Base-by-base conservation (phyloP, 2,113 vertebrate genomes). In the Pungitius pungitius region DNA sequence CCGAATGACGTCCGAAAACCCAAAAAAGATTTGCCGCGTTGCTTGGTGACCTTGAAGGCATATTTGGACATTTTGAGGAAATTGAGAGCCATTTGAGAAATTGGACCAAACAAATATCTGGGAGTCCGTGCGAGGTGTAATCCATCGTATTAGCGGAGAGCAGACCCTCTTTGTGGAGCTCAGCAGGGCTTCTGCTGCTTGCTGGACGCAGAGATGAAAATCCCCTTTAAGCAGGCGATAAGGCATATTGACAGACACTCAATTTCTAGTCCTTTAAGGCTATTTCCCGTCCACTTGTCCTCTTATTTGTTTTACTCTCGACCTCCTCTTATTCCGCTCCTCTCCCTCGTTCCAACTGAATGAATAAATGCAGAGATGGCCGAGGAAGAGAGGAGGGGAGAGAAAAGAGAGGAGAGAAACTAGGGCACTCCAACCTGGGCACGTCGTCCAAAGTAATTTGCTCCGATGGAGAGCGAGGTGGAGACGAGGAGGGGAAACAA, bases 341-440 rank as follows among this genome's bases (percentile, higher is more conserved):
- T 60, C 69, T 37, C 43, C 58, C 60, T 30, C 30, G 35, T 57
- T 49, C 52, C 68, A 71, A 75, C 78, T 85, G 78, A 90, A 89
- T 90, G 82, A 92, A 90, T 56, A 54, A 54, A 54, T 13, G 73
- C 63, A 33, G 60, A 45, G 78, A 83, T 58, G 64, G 76, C 74
- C 59, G 45, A 71, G 80, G 58, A 80, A 55, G 74, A 76, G 67
- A 58, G 68, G 74, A 33, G 73, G 73, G 17, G 75, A 78, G 82
- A 64, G 60, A 65, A 43, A 43, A 30, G 37, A 40, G 56, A 40
- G 42, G 27, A 66, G 58, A 67, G 70, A 92, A 93, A 89, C 77
- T 92, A 89, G 92, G 92, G 74, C 92, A 92, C 83, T 88, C 82
- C 78, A 89, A 92, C 91, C 89, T 91, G 90, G 82, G 82, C 70